A percentile compares a stretch with the other conserved stretches of the same genome.
Evolutionary conservation across 2,888 invertebrate species (phyloP).

Genomic region (Acanthosepion pharaonis): DNA sequence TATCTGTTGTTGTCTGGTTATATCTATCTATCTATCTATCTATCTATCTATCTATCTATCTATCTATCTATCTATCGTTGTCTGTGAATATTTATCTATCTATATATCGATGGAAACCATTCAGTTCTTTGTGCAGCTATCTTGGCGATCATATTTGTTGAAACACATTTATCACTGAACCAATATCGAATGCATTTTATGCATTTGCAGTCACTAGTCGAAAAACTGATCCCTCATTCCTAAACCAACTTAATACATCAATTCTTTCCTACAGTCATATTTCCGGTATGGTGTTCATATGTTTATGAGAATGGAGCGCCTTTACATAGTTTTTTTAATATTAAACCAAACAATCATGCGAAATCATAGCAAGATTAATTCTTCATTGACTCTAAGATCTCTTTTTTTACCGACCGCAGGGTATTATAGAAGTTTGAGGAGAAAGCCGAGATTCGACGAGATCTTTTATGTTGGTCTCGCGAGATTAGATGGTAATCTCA

Average conservation of each 20-base stretch:
- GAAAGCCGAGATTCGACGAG: slow-evolving; percentile 33
- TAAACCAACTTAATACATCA: not conserved
- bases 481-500: slow-evolving; percentile 33
- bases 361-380: slow-evolving; percentile 23
- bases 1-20: not conserved
- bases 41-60: not conserved
- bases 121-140: not conserved
- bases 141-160: not conserved
- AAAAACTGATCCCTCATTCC: not conserved
- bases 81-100: not conserved
- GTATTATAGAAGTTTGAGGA: not conserved
- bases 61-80: not conserved
- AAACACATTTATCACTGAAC: not conserved
- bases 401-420: not conserved
- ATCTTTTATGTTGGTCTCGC: slow-evolving; percentile 33
- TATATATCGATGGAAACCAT: not conserved
- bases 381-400: slow-evolving; percentile 14
- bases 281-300: slow-evolving; percentile 33
- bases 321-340: not conserved
- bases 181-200: not conserved
- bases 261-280: not conserved
- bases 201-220: not conserved
- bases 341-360: not conserved
- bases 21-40: not conserved
- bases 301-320: not conserved